Evolutionary conservation across 2,113 vertebrate species (phyloP).

Genomic region (Prietella phreatophila): DNA sequence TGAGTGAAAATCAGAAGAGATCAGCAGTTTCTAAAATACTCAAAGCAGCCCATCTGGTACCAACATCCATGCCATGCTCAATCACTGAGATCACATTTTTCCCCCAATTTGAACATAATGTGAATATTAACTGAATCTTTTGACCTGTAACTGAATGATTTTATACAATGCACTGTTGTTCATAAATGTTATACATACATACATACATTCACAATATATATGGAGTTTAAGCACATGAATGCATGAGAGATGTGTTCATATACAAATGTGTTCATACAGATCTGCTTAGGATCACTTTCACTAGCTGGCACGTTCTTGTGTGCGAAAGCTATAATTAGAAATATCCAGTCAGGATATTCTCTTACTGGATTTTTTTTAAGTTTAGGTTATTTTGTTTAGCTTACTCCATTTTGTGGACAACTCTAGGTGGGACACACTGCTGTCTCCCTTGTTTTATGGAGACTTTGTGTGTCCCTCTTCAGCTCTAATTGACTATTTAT

Average conservation of each 20-base stretch:
- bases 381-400: too few species aligned
- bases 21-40: background rate
- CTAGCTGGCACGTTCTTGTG: constrained; percentile 34
- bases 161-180: background rate
- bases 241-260: background rate
- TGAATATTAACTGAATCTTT: background rate
- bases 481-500: too few species aligned
- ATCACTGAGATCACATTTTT: background rate
- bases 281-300: constrained; percentile 67
- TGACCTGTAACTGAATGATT: background rate
- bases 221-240: constrained; percentile 36
- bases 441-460: too few species aligned
- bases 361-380: too few species aligned
- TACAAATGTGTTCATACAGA: constrained; percentile 50
- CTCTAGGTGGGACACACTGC: too few species aligned
- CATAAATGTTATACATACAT: too few species aligned
- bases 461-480: too few species aligned
- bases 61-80: background rate
- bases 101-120: too few species aligned
- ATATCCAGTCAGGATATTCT: constrained; percentile 62
- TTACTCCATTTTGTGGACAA: too few species aligned
- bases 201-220: background rate
- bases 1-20: background rate
- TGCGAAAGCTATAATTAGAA: constrained; percentile 54
- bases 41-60: background rate